Conservation (phyloP, 2,888 invertebrate genomes). For the Barypeithes pellucidus region DNA sequence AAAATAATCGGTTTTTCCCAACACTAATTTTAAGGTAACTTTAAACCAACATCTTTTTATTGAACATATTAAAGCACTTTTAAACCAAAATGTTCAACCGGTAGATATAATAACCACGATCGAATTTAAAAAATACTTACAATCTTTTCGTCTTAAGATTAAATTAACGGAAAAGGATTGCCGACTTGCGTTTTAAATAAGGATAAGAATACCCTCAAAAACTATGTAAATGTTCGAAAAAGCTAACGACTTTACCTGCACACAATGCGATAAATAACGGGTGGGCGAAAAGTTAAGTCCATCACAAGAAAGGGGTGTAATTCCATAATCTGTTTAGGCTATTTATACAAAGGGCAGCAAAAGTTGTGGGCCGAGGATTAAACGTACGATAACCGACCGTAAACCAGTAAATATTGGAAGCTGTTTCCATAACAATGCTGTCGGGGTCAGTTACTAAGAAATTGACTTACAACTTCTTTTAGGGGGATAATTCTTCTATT, state of each 20-base stretch:
- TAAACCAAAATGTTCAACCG: no score
- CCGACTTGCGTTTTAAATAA: slow-evolving; percentile 11
- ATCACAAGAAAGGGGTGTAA: slow-evolving; percentile 38
- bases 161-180: slow-evolving; percentile 1
- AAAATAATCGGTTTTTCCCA: no score
- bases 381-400: slow-evolving; percentile 13
- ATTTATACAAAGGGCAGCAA: slow-evolving; percentile 31
- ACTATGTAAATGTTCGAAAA: slow-evolving; percentile 24
- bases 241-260: neutral
- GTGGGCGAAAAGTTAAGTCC: slow-evolving; percentile 29
- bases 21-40: no score
- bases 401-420: slow-evolving; percentile 23
- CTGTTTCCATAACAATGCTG: slow-evolving; percentile 32
- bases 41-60: no score
- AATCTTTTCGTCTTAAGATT: no score
- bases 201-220: slow-evolving; percentile 11
- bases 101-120: no score
- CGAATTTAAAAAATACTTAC: no score
- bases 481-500: slow-evolving; percentile 22
- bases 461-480: slow-evolving; percentile 26
- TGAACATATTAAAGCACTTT: no score
- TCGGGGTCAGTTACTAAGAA: slow-evolving; percentile 27
- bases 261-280: slow-evolving; percentile 14
- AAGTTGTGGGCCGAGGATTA: slow-evolving; percentile 34
- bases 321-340: slow-evolving; percentile 32